Evolutionary conservation across 2,888 invertebrate species (phyloP).

Genomic region (Drosophila bunnanda): DNA sequence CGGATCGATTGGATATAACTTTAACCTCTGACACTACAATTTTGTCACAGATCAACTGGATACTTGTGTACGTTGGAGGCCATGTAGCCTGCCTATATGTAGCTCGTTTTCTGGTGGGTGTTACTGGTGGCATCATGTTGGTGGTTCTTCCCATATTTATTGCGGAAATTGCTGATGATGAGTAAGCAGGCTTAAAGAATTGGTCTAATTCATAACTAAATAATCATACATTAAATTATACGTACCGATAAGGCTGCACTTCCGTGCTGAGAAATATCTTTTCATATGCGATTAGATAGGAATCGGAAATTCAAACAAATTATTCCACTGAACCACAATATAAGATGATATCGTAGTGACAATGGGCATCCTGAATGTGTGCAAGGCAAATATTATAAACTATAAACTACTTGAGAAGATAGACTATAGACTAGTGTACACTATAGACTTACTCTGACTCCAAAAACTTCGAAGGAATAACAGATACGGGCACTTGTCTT

Average conservation of each 20-base stretch:
- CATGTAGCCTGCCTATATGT: not conserved
- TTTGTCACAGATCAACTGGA: conserved; percentile 14
- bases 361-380: not conserved
- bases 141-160: conserved; percentile 12
- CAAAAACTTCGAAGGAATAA: too few species aligned
- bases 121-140: not conserved
- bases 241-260: conserved; percentile 3
- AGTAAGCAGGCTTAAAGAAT: not conserved
- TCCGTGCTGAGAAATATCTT: not conserved
- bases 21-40: not conserved
- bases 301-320: not conserved
- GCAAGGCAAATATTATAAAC: not conserved
- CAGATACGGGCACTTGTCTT: too few species aligned
- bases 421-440: not conserved
- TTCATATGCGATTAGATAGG: conserved; percentile 1
- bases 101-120: conserved; percentile 8
- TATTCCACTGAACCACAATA: not conserved
- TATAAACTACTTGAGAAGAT: not conserved
- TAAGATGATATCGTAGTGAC: conserved; percentile 1
- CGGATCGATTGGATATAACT: not conserved
- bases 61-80: conserved; percentile 4
- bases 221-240: too few species aligned
- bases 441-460: too few species aligned
- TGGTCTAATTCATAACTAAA: not conserved
- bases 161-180: conserved; percentile 17